Conservation (phyloP, 37 sponge, comb jelly and placozoan genomes). For the Diacarnus erythraeanus region DNA sequence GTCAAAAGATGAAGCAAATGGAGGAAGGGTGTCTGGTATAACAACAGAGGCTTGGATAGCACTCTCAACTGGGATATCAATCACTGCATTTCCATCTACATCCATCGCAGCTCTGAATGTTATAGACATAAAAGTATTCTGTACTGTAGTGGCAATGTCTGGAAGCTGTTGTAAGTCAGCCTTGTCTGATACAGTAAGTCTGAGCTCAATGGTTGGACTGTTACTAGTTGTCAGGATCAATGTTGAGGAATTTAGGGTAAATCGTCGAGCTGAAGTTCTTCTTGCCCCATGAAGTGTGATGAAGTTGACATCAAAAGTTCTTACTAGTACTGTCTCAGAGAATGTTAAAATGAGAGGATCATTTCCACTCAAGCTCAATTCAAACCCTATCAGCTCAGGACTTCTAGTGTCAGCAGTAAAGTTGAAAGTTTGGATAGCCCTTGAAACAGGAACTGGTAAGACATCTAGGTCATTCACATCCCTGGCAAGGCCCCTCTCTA, state of each 20-base stretch:
- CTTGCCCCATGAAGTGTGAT: slow-evolving; percentile 67
- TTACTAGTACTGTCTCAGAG: slow-evolving; percentile 76
- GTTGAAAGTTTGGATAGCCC: slow-evolving; percentile 40
- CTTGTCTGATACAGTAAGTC: slow-evolving; percentile 63
- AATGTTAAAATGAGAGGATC: slow-evolving; percentile 81
- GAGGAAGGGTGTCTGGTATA: slow-evolving; percentile 73
- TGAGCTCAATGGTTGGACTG: slow-evolving; percentile 56
- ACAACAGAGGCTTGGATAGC: slow-evolving; percentile 70
- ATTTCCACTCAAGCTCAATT: slow-evolving; percentile 69
- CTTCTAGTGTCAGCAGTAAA: slow-evolving; percentile 45
- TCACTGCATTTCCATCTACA: slow-evolving; percentile 44
- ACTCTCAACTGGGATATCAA: slow-evolving; percentile 36
- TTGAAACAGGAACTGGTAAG: slow-evolving; percentile 38
- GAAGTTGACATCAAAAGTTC: slow-evolving; percentile 22
- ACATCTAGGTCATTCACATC: slow-evolving; percentile 56
- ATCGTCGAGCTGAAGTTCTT: slow-evolving; percentile 15
- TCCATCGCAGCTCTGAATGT: slow-evolving; percentile 60
- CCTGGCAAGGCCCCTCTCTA: slow-evolving; percentile 61
- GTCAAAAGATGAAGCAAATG: slow-evolving; percentile 41
- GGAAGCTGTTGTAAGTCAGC: slow-evolving; percentile 55
- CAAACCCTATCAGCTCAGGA: slow-evolving; percentile 70
- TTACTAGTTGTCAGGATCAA: slow-evolving; percentile 55
- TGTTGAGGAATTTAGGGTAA: slow-evolving; percentile 19
- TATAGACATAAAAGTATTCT: slow-evolving; percentile 82
- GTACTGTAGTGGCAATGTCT: slow-evolving; percentile 62